Conservation (phyloP, 1,140 invertebrate genomes). For the Aphelenchoides fujianensis region DNA sequence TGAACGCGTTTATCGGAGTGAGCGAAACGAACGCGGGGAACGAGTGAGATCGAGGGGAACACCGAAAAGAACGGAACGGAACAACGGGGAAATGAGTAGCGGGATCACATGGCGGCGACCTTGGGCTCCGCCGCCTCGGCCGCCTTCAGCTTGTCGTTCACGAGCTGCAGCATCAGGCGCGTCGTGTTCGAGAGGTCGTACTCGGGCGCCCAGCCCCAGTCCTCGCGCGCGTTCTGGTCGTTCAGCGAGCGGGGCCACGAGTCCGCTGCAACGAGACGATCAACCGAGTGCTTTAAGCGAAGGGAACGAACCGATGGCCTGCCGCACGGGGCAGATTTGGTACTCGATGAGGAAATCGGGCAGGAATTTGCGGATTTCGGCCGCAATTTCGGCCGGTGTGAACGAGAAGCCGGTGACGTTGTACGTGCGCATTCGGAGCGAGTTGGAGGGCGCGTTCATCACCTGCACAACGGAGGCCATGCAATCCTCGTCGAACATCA, state of each 20-base stretch:
- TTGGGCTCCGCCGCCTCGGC: slow-evolving; percentile 6
- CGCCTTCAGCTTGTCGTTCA: slow-evolving; percentile 35
- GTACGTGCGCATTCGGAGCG: slow-evolving; percentile 75
- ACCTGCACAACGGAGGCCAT: slow-evolving; percentile 51
- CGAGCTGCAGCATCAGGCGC: slow-evolving; percentile 72
- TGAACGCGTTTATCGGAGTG: not conserved
- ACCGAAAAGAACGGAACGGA: slow-evolving; percentile 1
- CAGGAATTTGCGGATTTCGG: slow-evolving; percentile 73
- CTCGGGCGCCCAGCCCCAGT: slow-evolving; percentile 81
- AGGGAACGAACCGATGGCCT: slow-evolving; percentile 73
- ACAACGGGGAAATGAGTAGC: not conserved
- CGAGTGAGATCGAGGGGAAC: slow-evolving; percentile 13
- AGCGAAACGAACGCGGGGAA: not conserved
- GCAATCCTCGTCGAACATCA: slow-evolving; percentile 88
- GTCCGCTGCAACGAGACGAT: slow-evolving; percentile 71
- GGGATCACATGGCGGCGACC: slow-evolving; percentile 22
- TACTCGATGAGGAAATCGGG: slow-evolving; percentile 78
- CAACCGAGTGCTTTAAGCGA: not conserved
- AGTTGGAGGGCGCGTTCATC: slow-evolving; percentile 68
- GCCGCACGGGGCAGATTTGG: slow-evolving; percentile 74
- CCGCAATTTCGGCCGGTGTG: slow-evolving; percentile 78
- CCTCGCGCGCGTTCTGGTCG: slow-evolving; percentile 77
- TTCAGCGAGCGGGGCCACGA: slow-evolving; percentile 87
- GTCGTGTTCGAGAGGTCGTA: slow-evolving; percentile 76
- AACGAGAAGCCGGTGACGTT: slow-evolving; percentile 90